A percentile compares a stretch with the other conserved stretches of the same genome.
These are phyloP conservation scores for Galeruca laticollis DNA, from an alignment of 2,888 invertebrate species.

Conservation along the genomic window DNA sequence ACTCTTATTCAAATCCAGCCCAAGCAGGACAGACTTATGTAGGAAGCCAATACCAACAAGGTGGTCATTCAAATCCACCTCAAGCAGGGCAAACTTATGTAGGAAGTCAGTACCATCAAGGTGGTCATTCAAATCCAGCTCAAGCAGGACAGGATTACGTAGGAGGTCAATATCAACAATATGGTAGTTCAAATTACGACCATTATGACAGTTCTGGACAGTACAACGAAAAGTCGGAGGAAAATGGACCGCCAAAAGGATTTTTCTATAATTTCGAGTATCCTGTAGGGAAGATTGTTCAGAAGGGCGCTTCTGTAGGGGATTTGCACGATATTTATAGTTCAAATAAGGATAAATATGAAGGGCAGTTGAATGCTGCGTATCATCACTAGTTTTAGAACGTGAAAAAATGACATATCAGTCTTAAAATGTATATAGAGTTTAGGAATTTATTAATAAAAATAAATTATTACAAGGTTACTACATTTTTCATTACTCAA, in stretches of 20 bases:
- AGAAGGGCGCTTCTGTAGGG: conserved; percentile 57
- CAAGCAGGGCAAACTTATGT: background rate
- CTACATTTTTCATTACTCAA: too few relatives aligned
- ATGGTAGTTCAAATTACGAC: conserved; percentile 11
- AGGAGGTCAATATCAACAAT: conserved; percentile 27
- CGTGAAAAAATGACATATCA: conserved; percentile 31
- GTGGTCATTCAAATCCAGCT: conserved; percentile 35
- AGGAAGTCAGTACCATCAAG: conserved; percentile 38
- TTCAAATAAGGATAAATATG: conserved; percentile 59
- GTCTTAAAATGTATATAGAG: background rate
- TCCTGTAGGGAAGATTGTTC: conserved; percentile 70
- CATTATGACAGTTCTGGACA: conserved; percentile 30
- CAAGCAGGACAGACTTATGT: background rate
- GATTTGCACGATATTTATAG: conserved; percentile 57
- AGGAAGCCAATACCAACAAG: conserved; percentile 1
- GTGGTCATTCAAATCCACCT: conserved; percentile 8
- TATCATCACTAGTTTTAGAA: conserved; percentile 26
- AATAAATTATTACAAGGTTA: too few relatives aligned
- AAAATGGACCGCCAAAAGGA: conserved; percentile 72
- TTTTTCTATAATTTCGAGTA: conserved; percentile 81
- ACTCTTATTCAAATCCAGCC: conserved; percentile 38
- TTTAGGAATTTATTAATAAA: too few relatives aligned
- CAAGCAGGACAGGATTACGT: conserved; percentile 34
- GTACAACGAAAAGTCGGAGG: conserved; percentile 46
- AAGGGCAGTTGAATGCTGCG: conserved; percentile 55